A percentile compares a stretch with the other conserved stretches of the same genome.
These are phyloP conservation scores for Cavia porcellus DNA, from an alignment of 2,113 vertebrate species.

Conservation along the genomic window DNA sequence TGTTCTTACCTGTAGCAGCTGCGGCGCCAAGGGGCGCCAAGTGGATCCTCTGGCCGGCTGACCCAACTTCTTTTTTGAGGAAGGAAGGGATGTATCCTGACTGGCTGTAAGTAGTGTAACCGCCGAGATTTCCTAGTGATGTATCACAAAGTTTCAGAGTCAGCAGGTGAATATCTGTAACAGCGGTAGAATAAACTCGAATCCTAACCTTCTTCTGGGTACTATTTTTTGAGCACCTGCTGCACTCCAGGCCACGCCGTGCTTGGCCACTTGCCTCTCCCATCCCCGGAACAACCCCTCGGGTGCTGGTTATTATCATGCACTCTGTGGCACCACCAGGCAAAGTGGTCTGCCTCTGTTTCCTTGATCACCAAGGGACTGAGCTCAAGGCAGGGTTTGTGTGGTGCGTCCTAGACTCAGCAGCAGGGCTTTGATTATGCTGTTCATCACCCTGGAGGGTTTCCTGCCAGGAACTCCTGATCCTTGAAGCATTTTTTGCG, in stretches of 20 bases:
- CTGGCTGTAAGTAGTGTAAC: conserved; percentile 89
- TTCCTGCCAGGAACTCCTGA: background rate
- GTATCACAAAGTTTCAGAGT: conserved; percentile 71
- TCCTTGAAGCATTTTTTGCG: background rate
- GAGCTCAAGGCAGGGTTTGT: background rate
- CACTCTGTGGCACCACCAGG: background rate
- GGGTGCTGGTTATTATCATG: background rate
- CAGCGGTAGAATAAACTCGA: background rate
- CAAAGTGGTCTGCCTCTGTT: background rate
- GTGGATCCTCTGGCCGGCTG: conserved; percentile 96
- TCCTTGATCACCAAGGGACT: background rate
- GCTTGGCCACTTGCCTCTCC: background rate
- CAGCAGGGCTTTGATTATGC: background rate
- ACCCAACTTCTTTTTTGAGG: conserved; percentile 96
- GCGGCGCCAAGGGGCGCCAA: conserved; percentile 91
- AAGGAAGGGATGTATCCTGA: conserved; percentile 92
- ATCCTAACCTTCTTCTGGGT: background rate
- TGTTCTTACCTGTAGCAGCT: conserved; percentile 90
- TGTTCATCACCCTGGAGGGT: background rate
- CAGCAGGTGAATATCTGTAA: conserved; percentile 24
- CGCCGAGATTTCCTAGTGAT: conserved; percentile 90
- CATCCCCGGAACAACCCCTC: background rate
- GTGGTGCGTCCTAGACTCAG: background rate
- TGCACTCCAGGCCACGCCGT: background rate
- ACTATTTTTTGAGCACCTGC: background rate